Percentiles rank a stretch among this genome's conserved stretches.
Evolutionary conservation across 2,797 vertebrate genomes (phyloP).

Genomic region (Chiroxiphia lanceolata): DNA sequence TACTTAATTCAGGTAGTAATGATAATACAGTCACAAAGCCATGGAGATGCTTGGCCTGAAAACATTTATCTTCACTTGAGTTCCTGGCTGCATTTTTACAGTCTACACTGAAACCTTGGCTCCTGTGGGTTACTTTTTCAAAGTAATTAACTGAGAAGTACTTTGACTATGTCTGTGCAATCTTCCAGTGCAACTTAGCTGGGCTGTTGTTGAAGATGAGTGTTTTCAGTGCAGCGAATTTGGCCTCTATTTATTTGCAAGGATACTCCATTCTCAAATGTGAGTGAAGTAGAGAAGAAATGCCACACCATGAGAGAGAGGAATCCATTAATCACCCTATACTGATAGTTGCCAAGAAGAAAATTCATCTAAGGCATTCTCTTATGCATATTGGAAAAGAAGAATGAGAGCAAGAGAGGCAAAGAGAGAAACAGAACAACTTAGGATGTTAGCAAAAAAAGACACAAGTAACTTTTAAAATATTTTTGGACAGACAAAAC

Average conservation of each 20-base stretch:
- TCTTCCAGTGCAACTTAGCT: neutral
- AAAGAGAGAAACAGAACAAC: neutral
- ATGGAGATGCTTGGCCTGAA: neutral
- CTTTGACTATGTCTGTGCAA: neutral
- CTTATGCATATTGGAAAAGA: neutral
- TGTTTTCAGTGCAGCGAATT: neutral
- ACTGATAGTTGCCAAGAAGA: neutral
- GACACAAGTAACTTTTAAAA: slow-evolving; percentile 54
- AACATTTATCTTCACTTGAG: neutral
- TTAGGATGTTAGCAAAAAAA: slow-evolving; percentile 15
- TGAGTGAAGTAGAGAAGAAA: neutral
- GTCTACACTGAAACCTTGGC: neutral
- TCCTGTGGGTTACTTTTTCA: neutral
- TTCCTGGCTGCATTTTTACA: neutral
- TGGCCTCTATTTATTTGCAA: neutral
- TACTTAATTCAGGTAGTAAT: neutral
- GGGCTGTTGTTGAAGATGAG: neutral
- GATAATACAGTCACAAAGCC: neutral
- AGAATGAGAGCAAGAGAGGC: neutral
- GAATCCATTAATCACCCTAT: neutral
- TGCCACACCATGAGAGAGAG: neutral
- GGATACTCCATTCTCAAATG: neutral
- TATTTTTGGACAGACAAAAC: slow-evolving; percentile 44
- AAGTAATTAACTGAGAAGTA: neutral
- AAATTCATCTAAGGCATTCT: neutral